phyloP scores from a whole-genome alignment of 1,140 invertebrate species.

The Brachionus paranguensis region DNA sequence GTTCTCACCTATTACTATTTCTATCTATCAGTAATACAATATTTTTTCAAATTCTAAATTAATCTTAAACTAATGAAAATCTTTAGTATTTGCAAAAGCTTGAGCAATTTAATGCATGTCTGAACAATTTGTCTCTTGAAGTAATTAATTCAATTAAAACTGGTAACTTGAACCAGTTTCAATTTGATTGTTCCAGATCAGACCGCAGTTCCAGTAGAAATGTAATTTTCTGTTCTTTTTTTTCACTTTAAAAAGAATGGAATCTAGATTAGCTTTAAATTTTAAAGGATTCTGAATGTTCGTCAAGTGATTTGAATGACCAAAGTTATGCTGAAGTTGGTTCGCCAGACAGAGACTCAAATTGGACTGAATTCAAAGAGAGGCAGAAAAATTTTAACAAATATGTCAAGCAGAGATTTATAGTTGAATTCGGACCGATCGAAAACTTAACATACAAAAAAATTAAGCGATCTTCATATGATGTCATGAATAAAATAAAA shows the following conservation, averaged over 20 bases:
- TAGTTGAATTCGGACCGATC: slow-evolving; percentile 7
- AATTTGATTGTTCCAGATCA: not conserved
- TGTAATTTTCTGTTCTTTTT: not conserved
- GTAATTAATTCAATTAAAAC: not conserved
- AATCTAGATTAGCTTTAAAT: not conserved
- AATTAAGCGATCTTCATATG: not conserved
- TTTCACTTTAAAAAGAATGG: not conserved
- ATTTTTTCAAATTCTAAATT: not conserved
- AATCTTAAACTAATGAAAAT: too few species aligned
- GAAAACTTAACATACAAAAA: slow-evolving; percentile 33
- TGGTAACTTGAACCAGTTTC: not conserved
- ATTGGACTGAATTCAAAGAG: slow-evolving; percentile 9
- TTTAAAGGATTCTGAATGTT: not conserved
- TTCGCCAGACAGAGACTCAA: not conserved
- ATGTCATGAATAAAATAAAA: slow-evolving; percentile 23
- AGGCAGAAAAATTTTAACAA: slow-evolving; percentile 31
- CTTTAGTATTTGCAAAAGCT: slow-evolving; percentile 28
- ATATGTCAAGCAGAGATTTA: slow-evolving; percentile 26
- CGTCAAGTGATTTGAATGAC: not conserved
- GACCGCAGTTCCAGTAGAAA: not conserved
- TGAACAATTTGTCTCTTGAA: not conserved
- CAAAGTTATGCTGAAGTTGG: not conserved
- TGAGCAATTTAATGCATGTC: slow-evolving; percentile 1
- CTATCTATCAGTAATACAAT: not conserved
- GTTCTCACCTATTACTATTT: not conserved